These are phyloP conservation scores for Endotricha flammealis DNA, from an alignment of 2,888 invertebrate genomes.

Conservation along the genomic window DNA sequence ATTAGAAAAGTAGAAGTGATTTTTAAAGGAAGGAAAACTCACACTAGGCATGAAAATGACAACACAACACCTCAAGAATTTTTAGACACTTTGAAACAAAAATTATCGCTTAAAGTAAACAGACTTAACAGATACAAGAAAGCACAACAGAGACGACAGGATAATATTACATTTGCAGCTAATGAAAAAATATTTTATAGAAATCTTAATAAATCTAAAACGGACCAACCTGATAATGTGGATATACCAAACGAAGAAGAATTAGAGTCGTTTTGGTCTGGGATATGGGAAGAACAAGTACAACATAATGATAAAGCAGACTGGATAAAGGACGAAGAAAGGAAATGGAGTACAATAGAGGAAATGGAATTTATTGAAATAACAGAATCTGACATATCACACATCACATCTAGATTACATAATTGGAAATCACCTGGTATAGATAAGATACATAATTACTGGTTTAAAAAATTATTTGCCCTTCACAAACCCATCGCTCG, in stretches of 20 bases:
- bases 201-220: background rate
- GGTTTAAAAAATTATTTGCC: conserved; percentile 4
- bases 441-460: conserved; percentile 8
- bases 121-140: no score
- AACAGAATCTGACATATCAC: background rate
- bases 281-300: background rate
- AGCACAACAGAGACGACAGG: background rate
- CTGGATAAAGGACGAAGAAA: background rate
- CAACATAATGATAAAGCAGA: background rate
- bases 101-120: conserved; percentile 4
- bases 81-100: conserved; percentile 22
- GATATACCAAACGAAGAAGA: background rate
- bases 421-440: no score
- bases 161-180: background rate
- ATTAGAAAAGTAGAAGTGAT: no score
- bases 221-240: background rate
- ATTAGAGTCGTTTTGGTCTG: background rate
- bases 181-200: background rate
- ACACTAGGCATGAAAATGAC: conserved; percentile 17
- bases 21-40: conserved; percentile 9
- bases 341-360: no score
- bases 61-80: conserved; percentile 19
- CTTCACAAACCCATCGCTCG: conserved; percentile 2
- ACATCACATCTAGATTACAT: background rate
- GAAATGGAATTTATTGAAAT: background rate